Base-by-base conservation (phyloP, 2,888 invertebrate genomes). In the Drosophila affinis region DNA sequence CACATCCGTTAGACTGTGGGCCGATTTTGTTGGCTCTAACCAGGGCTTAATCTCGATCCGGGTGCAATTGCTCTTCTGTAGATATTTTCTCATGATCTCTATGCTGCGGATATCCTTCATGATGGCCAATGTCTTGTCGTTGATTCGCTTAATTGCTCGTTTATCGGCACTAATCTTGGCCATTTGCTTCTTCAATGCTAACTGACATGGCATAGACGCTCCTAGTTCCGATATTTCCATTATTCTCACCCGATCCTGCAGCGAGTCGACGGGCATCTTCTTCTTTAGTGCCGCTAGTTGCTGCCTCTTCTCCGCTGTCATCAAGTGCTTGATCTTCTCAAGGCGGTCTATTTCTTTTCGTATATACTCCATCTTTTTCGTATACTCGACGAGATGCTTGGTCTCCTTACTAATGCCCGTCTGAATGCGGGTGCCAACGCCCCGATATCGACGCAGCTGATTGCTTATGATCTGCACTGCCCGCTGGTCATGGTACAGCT, bases 71-170 rank as follows among this genome's bases (percentile, higher is more conserved):
- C 17, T 21, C 0, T 12, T 9, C 3, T 57, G 39, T 4, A 76
- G 24, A 52, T 63, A 60, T 1, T 57, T 1, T 0, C 75, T 51
- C 17, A 62, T 57, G 3, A 48, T 14, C 17, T 57, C 45, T 9
- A 82, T 18, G 9, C 70, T 57, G 0, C 56, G 14, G 44, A 83
- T 75, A 24, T 83, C 83, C 0, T n/a, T 48, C 12, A 79, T 72
- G 3, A 55, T 52, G 1, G 0, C 3, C 24, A 56, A 12, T 3
- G 65, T 78, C 39, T 79, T 10, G 0, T 45, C n/a, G 21, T 82
- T 44, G 10, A 79, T 69, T 0, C 10, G 10, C 0, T n/a, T 3
- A 1, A 83, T 17, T 3, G 27, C 27, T 3, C 9, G 32, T 9
- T 56, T 39, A 17, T 51, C 52, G 0, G 39, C 24, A 1, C 24